These are phyloP conservation scores for Nephrotoma appendiculata DNA, from an alignment of 2,888 invertebrate genomes.

Conservation along the genomic window DNA sequence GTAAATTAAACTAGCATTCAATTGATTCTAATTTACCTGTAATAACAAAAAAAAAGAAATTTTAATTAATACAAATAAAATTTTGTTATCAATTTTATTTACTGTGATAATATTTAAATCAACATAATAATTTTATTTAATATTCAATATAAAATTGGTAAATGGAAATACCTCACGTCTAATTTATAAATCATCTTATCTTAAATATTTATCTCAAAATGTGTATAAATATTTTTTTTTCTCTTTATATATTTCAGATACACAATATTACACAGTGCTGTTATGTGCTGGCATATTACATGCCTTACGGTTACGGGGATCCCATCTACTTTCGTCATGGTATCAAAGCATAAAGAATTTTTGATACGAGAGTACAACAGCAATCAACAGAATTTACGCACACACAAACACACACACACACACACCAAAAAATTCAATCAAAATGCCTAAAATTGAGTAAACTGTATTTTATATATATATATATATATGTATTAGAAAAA, in stretches of 20 bases:
- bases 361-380: not conserved
- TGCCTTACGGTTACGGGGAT: not conserved
- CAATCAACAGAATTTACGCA: not conserved
- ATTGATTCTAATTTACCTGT: not conserved
- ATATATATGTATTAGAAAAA: not conserved
- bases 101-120: not conserved
- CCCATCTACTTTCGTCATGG: not conserved
- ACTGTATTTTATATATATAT: not conserved
- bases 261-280: not conserved
- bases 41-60: not conserved
- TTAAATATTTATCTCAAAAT: not conserved
- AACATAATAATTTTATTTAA: not conserved
- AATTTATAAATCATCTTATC: not conserved
- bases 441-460: not conserved
- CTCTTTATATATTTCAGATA: not conserved
- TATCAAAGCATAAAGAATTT: not conserved
- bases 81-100: not conserved
- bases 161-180: not conserved
- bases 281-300: not conserved
- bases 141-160: not conserved
- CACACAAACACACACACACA: not conserved
- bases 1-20: not conserved
- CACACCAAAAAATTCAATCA: not conserved
- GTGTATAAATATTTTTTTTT: not conserved
- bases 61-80: not conserved